Base-by-base conservation (phyloP, 2,888 invertebrate genomes). In the Hypomecis punctinalis region DNA sequence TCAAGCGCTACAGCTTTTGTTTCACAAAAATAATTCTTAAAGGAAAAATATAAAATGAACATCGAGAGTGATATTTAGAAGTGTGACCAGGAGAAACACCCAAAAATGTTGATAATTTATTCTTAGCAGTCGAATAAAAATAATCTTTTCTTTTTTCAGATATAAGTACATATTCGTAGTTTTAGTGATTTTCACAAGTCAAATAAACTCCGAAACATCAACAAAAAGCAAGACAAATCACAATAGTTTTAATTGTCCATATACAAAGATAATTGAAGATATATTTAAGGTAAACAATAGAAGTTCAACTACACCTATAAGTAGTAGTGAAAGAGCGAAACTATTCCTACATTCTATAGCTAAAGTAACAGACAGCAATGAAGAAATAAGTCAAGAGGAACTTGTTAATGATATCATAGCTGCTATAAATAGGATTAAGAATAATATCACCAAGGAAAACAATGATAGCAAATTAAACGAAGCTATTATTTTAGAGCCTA, bases 321-420 rank as follows among this genome's bases (percentile, higher is more conserved):
- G 83, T 75, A 84, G 85, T 52, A 75, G 86, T 90, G 78, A 94
- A 91, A 77, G 95, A 94, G 86, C 95, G 85, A 75, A 91, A 87
- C 67, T 94, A 93, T 79, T 96, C 43, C 63, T 91, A 8, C 85
- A 94, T 77, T 89, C 94, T 40, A 93, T 94, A 88, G 95, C 95
- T 85, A 90, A 93, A 83, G 78, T 86, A 0, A 82, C 85, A 23
- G 81, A 83, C 54, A 81, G 80, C 40, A 82, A 82, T 52, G 75
- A 78, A 5, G 82, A 86, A 60, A 78, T 77, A 64, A 80, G 80
- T 46, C 85, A 91, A 74, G 90, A 91, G 61, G 86, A 89, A 68
- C 71, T 92, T 62, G 84, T 93, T 1, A 87, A 90, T 61, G 80
- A 85, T 65, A 93, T 93, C 4, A 93, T 93, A 52, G 88, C 85